phyloP scores from a whole-genome alignment of 2,113 vertebrate genomes.

The Pelecanoides urinatrix region DNA sequence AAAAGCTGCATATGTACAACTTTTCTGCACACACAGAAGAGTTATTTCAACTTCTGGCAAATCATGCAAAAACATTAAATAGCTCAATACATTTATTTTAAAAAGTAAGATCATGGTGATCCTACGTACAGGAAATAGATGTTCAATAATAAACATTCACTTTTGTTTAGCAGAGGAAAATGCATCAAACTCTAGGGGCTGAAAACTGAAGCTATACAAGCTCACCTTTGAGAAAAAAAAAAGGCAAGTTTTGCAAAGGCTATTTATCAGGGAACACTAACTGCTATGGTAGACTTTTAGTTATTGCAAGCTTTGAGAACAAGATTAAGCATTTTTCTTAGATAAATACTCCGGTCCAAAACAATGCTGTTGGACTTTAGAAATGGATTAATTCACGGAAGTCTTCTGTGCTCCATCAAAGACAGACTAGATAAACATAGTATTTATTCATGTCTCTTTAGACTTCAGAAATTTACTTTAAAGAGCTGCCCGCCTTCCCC shows the following conservation, averaged over 20 bases:
- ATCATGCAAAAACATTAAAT: background rate
- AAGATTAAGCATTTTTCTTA: background rate
- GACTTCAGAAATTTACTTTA: background rate
- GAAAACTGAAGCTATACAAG: background rate
- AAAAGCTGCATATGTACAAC: background rate
- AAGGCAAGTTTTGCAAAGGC: background rate
- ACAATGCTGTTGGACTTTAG: background rate
- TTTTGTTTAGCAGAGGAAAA: background rate
- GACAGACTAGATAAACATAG: background rate
- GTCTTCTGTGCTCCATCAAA: background rate
- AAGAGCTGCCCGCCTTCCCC: rapidly evolving
- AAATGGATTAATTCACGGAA: background rate
- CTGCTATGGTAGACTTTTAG: background rate
- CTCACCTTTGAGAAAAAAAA: background rate
- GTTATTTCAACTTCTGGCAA: background rate
- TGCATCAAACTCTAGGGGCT: background rate
- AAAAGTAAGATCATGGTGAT: background rate
- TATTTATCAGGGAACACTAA: background rate
- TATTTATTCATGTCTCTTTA: background rate
- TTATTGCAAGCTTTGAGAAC: background rate
- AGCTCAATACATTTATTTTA: background rate
- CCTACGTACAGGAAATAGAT: background rate
- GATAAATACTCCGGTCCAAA: background rate
- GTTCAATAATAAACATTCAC: background rate
- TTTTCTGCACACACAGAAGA: background rate